Conservation (phyloP, 53 echinoderm and acorn worm genomes). For the Luidia sarsii region DNA sequence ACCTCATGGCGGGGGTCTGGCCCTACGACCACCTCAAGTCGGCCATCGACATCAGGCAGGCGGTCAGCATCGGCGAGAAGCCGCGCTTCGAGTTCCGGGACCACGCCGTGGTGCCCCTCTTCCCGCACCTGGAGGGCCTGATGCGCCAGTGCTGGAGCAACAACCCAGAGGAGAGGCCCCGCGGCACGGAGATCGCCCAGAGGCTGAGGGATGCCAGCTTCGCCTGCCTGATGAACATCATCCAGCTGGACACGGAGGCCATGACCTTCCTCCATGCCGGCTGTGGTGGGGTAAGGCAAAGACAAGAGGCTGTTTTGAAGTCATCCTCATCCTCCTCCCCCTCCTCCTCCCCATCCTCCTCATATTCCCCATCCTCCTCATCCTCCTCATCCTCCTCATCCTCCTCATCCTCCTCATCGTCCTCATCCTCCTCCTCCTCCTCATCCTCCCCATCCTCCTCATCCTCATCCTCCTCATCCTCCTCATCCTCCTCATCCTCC, state of each 20-base stretch:
- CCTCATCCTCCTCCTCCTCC: background rate
- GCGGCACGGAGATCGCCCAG: conserved; percentile 32
- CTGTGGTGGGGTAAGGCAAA: background rate
- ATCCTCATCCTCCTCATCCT: background rate
- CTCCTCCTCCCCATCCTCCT: background rate
- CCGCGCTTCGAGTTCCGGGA: conserved; percentile 74
- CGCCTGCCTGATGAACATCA: conserved; percentile 52
- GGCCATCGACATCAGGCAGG: conserved; percentile 56
- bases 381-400: too few species aligned
- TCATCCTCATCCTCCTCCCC: too few species aligned
- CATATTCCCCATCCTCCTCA: conserved; percentile 11
- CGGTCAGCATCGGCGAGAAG: conserved; percentile 60
- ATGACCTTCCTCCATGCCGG: conserved; percentile 22
- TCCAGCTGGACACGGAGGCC: conserved; percentile 27
- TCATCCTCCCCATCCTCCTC: background rate
- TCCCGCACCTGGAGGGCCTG: conserved; percentile 64
- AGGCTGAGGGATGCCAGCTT: conserved; percentile 54
- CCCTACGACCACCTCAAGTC: conserved; percentile 68
- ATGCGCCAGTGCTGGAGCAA: conserved; percentile 75
- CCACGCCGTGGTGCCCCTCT: conserved; percentile 50
- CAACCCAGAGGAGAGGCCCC: conserved; percentile 61
- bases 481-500: background rate
- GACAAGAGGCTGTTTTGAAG: too few species aligned
- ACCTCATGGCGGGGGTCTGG: conserved; percentile 66
- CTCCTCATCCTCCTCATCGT: background rate